Conservation (phyloP, 2,113 vertebrate genomes). For the Arvicanthis niloticus region DNA sequence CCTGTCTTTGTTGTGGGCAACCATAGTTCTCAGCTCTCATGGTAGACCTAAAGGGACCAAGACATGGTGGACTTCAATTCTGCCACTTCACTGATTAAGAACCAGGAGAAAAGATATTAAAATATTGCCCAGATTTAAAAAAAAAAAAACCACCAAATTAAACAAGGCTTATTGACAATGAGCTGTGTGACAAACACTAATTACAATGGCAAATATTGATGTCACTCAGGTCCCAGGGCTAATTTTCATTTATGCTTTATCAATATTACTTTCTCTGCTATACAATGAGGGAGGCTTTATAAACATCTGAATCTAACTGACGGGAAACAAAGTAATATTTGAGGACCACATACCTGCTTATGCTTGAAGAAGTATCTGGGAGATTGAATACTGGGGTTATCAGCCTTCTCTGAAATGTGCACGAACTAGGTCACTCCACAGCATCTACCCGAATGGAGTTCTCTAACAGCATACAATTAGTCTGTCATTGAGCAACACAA, state of each 20-base stretch:
- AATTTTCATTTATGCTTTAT: slow-evolving; percentile 12
- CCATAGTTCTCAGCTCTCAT: background rate
- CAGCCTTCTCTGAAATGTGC: background rate
- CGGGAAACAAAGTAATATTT: slow-evolving; percentile 5
- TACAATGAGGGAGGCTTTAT: background rate
- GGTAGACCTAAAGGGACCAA: background rate
- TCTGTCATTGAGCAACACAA: slow-evolving; percentile 18
- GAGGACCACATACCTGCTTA: background rate
- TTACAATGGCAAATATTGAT: background rate
- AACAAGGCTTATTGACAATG: background rate
- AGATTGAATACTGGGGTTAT: background rate
- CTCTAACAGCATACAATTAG: background rate
- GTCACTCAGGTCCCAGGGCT: background rate
- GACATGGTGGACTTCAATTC: background rate
- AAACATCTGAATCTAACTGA: slow-evolving; percentile 21
- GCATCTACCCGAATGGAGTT: background rate
- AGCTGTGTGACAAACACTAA: background rate
- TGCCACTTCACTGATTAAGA: background rate
- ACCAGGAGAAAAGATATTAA: background rate
- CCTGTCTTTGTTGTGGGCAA: background rate
- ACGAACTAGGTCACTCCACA: background rate
- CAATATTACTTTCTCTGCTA: slow-evolving; percentile 8
- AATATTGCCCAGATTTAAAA: slow-evolving; percentile 36
- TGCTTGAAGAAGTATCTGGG: background rate
- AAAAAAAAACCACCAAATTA: background rate